Base-by-base conservation (phyloP, 2,888 invertebrate genomes). In the Odontocolon sp. region DNA sequence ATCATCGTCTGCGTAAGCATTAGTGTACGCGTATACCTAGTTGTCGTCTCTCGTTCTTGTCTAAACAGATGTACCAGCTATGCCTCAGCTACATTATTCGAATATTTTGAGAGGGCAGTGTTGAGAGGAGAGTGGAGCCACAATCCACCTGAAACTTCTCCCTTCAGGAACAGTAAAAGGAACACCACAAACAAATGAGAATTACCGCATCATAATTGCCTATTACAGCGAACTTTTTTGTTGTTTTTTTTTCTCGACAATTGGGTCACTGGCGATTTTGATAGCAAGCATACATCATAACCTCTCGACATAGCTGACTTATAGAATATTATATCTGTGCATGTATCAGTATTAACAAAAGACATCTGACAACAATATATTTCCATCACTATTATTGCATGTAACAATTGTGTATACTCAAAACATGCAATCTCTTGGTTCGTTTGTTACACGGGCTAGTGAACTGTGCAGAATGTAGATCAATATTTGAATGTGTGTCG, bases 401-500 rank as follows among this genome's bases (percentile, higher is more conserved):
- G 6, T 18, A 18, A 31, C n/a, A 40, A n/a, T n/a, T 18, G 16
- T 16, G 28, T 28, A 18, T 26, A 33, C 16, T 11, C 23, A 50
- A 66, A 42, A 50, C 45, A 45, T 31, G 70, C 8, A 36, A 72
- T 14, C 26, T 40, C 21, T 9, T n/a, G 28, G 36, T 31, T 36
- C 54, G 61, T 69, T 9, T 3, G 45, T 9, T n/a, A 52, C 26
- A n/a, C n/a, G 26, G 26, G 28, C 16, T 52, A 64, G 69, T 50
- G 50, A 64, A 67, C 45, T 69, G 42, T 33, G 56, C 54, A 61
- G 61, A 69, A 66, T 67, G 79, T 76, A 77, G 70, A 82, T 82
- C 82, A 79, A 82, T 80, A 81, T 78, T 79, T 57, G 70, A 80
- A 81, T 79, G 78, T 79, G 75, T 80, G 78, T 77, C 75, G 76